Evolutionary conservation across 2,888 invertebrate genomes (phyloP).

Genomic region (Macrosiphum euphorbiae): DNA sequence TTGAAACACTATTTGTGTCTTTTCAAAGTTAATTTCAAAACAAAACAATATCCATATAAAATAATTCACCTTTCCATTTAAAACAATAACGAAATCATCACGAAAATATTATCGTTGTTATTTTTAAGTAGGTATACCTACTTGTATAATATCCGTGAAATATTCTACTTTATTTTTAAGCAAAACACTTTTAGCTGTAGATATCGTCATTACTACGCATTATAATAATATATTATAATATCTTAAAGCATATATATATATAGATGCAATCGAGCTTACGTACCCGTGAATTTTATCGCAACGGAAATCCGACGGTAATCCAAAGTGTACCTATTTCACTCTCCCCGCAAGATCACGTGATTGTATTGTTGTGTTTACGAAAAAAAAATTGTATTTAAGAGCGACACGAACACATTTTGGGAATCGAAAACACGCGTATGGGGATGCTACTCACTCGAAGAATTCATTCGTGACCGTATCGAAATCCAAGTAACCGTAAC

Average conservation of each 20-base stretch:
- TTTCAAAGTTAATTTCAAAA: neutral
- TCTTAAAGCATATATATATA: neutral
- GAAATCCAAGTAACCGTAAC: slow-evolving; percentile 48
- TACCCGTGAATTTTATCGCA: neutral
- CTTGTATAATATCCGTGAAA: neutral
- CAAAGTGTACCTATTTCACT: neutral
- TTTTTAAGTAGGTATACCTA: neutral
- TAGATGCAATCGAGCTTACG: neutral
- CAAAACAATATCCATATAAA: neutral
- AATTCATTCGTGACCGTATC: neutral
- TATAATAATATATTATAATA: neutral
- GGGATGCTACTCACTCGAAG: neutral
- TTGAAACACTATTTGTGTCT: neutral
- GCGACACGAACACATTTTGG: neutral
- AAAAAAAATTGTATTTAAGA: neutral
- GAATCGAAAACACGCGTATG: neutral
- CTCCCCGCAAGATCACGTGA: neutral
- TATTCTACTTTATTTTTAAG: neutral
- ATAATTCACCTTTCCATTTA: neutral
- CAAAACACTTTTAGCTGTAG: neutral
- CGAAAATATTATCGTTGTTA: neutral
- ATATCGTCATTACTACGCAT: neutral
- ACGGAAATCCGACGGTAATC: neutral
- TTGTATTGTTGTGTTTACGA: neutral
- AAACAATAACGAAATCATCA: neutral